Percentiles rank a stretch among this genome's conserved stretches.
phyloP scores from a whole-genome alignment of 2,888 invertebrate genomes.

The Drosophila mimetica region DNA sequence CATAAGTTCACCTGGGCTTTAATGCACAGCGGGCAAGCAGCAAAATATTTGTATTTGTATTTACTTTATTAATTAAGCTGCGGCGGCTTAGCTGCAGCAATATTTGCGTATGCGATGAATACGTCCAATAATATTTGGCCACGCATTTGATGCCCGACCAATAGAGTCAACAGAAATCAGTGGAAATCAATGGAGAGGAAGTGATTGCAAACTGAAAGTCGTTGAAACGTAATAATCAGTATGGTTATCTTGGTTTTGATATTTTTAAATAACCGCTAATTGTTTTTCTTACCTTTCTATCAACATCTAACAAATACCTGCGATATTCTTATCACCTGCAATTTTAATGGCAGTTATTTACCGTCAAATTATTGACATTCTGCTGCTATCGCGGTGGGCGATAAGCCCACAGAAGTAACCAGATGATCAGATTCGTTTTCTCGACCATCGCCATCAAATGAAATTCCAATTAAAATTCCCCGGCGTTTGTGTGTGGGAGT shows the following conservation, averaged over 20 bases:
- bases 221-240: neutral
- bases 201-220: too few relatives aligned
- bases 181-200: too few relatives aligned
- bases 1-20: conserved; percentile 42
- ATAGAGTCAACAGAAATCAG: conserved; percentile 18
- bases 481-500: conserved; percentile 10
- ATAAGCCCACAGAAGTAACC: conserved; percentile 14
- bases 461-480: conserved; percentile 67
- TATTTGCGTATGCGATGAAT: conserved; percentile 59
- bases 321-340: neutral
- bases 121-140: conserved; percentile 64
- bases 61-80: conserved; percentile 77
- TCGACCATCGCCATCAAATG: conserved; percentile 30
- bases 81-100: conserved; percentile 36
- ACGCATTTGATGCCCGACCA: conserved; percentile 49
- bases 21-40: conserved; percentile 64
- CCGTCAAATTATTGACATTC: conserved; percentile 24
- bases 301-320: conserved; percentile 11
- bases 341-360: conserved; percentile 13
- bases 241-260: neutral
- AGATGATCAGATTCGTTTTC: conserved; percentile 30
- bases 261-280: neutral
- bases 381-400: conserved; percentile 7
- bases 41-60: conserved; percentile 79
- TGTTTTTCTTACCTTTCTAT: neutral